phyloP scores from a whole-genome alignment of 2,888 invertebrate species.

The Pammene aurita region DNA sequence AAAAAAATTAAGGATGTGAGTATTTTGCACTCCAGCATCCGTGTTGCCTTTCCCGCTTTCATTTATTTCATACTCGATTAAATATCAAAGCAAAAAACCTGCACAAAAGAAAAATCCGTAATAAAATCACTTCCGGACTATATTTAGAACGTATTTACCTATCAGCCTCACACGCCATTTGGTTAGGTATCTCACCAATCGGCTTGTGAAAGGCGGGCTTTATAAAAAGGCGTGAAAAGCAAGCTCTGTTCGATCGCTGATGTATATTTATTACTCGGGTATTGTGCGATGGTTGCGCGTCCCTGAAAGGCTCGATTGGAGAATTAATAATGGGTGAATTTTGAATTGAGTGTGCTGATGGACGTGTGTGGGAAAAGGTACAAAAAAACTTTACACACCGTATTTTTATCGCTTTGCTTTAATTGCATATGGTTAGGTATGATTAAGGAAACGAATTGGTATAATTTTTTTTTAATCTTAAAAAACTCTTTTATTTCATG shows the following conservation, averaged over 20 bases:
- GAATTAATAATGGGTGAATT: constrained; percentile 39
- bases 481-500: no score
- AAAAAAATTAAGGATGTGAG: background rate
- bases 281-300: constrained; percentile 47
- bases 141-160: constrained; percentile 34
- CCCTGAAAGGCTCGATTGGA: constrained; percentile 44
- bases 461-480: no score
- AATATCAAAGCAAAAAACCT: constrained; percentile 19
- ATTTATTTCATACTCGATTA: constrained; percentile 15
- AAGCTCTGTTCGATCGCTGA: constrained; percentile 47
- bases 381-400: no score
- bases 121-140: constrained; percentile 19
- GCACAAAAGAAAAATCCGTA: constrained; percentile 11
- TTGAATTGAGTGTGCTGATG: constrained; percentile 27
- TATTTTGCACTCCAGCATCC: background rate
- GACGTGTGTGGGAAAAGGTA: background rate
- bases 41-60: constrained; percentile 8
- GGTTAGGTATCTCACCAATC: constrained; percentile 29
- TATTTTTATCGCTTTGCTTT: no score
- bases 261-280: constrained; percentile 50
- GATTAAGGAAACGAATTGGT: no score
- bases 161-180: constrained; percentile 38
- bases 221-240: constrained; percentile 43
- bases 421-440: no score
- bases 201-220: constrained; percentile 29